Base-by-base conservation (phyloP, 2,113 vertebrate species). In the Naja naja region DNA sequence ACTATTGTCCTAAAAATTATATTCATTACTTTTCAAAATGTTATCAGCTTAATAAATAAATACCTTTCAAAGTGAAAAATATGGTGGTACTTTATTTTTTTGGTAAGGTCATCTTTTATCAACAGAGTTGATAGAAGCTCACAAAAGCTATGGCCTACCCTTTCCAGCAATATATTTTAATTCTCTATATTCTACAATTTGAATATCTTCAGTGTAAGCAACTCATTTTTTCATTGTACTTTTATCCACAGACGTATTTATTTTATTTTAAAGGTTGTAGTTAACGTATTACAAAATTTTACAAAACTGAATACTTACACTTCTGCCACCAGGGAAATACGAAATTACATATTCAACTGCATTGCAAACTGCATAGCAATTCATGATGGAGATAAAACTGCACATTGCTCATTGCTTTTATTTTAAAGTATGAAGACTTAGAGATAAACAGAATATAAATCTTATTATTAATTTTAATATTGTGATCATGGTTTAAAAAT, bases 1-100 rank as follows among this genome's bases (percentile, higher is more conserved):
- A 98, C 98, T 97, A 97, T 96, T 98, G 97, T 98, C 97, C 98
- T 98, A 97, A 98, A 98, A 98, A 98, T 98, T 97, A 98, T 98
- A 98, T 98, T 98, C 98, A 99, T 98, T 98, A 98, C 98, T 98
- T 99, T 98, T 98, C 98, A 97, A 98, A 98, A 97, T 97, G 97
- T 98, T 98, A 98, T 98, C 98, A 98, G 98, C 97, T 98, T 98
- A 98, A 98, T 97, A 98, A 98, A 99, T 98, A 98, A 98, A 98
- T 97, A 98, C 97, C 98, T 97, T 97, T 97, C 96, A 92, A 92
- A 91, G 96, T 98, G 97, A 98, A 97, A 98, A 98, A 98, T 97
- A 97, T 95, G 92, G 93, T n/a, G 69, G 93, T 93, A 93, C 94
- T 97, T 96, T 95, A 95, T 97, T 95, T 97, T 97, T 97, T 97